phyloP scores from a whole-genome alignment of 2,113 vertebrate genomes.

The Plecturocebus donacophilus region DNA sequence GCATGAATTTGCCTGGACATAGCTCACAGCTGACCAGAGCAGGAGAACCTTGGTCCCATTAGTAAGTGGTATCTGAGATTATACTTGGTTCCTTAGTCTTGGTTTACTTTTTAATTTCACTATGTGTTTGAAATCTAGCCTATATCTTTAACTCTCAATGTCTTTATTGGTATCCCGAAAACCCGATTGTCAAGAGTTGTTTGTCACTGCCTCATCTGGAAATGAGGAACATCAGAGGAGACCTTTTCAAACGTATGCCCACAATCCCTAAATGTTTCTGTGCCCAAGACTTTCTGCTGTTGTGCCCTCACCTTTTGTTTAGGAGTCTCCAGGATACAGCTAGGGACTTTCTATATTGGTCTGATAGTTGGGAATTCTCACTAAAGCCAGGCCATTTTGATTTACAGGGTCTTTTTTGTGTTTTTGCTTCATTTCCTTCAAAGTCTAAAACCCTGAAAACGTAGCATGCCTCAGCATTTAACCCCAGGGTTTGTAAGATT shows the following conservation, averaged over 20 bases:
- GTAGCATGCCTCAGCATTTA: background rate
- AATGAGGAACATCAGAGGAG: background rate
- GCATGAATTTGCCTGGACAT: background rate
- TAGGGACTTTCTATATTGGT: background rate
- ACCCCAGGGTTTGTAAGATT: background rate
- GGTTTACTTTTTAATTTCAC: background rate
- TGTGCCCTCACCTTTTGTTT: rapidly evolving
- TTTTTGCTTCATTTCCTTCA: background rate
- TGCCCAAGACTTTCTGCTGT: background rate
- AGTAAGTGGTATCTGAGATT: background rate
- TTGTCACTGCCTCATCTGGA: background rate
- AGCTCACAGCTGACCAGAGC: background rate
- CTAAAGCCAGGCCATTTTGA: background rate
- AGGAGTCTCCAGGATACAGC: background rate
- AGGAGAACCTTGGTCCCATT: background rate
- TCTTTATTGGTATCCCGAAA: background rate
- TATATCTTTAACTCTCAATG: background rate
- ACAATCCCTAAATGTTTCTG: background rate
- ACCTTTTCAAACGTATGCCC: background rate
- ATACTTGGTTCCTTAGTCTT: background rate
- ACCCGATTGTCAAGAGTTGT: background rate
- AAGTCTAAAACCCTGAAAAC: background rate
- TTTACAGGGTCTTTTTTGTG: background rate
- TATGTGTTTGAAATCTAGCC: background rate
- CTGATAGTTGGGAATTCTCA: background rate